These are phyloP conservation scores for Andrena flavipes DNA, from an alignment of 2,888 invertebrate genomes.

Conservation along the genomic window DNA sequence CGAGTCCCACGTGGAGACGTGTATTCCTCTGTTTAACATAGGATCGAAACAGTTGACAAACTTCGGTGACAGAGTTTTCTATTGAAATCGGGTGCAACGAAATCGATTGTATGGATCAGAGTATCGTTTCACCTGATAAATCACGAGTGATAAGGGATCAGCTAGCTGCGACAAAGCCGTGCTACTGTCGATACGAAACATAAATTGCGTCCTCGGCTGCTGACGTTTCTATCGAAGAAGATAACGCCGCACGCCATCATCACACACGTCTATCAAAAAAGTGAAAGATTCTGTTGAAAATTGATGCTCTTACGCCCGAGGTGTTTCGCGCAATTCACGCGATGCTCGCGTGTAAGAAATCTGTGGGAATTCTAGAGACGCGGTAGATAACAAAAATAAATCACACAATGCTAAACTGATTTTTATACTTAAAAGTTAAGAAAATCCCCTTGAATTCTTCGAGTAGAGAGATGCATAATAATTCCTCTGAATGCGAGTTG, in stretches of 20 bases:
- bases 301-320: background rate
- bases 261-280: constrained; percentile 8
- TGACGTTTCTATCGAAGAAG: constrained; percentile 25
- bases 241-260: constrained; percentile 25
- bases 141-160: constrained; percentile 16
- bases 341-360: background rate
- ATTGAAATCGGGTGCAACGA: background rate
- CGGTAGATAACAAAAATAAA: background rate
- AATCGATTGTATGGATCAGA: background rate
- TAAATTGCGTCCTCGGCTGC: constrained; percentile 27
- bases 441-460: too few species aligned
- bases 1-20: too few species aligned
- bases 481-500: too few species aligned
- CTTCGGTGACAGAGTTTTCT: background rate
- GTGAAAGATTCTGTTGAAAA: constrained; percentile 33
- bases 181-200: constrained; percentile 3
- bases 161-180: background rate
- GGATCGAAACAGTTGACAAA: too few species aligned
- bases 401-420: too few species aligned
- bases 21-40: too few species aligned
- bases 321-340: too few species aligned
- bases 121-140: constrained; percentile 18
- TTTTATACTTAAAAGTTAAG: too few species aligned
- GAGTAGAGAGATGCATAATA: too few species aligned
- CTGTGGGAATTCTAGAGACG: background rate